Evolutionary conservation across 1,140 invertebrate species (phyloP).

Genomic region (Cardiocondyla obscurior): DNA sequence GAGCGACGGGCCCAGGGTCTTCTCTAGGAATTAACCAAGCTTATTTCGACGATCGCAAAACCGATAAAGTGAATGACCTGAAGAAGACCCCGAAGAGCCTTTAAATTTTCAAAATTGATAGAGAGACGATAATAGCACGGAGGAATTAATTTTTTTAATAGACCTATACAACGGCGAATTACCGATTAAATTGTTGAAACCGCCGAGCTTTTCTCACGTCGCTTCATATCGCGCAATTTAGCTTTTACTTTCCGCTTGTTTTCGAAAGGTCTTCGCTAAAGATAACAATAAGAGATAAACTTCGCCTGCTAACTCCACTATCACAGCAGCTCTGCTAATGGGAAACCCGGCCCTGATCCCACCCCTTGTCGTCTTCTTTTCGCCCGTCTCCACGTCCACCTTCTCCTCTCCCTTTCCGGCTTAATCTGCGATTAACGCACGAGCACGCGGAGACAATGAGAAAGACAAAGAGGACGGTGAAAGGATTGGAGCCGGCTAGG

Average conservation of each 20-base stretch:
- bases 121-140: too few species aligned
- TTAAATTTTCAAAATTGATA: background rate
- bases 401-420: background rate
- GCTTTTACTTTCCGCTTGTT: background rate
- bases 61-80: too few species aligned
- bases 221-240: background rate
- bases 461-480: conserved; percentile 39
- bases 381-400: conserved; percentile 1
- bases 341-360: conserved; percentile 17
- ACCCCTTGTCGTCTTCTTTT: conserved; percentile 25
- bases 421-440: conserved; percentile 30
- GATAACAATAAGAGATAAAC: background rate
- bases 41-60: background rate
- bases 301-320: background rate
- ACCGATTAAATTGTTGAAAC: background rate
- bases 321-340: background rate
- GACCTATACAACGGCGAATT: background rate
- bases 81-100: background rate
- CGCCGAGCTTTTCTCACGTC: too few species aligned
- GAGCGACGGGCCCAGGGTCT: background rate
- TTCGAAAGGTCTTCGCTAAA: background rate
- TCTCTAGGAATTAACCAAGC: conserved; percentile 1
- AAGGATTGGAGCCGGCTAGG: conserved; percentile 20
- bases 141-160: too few species aligned
- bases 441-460: conserved; percentile 40